phyloP scores from a whole-genome alignment of 2,888 invertebrate genomes.

The Ochropacha duplaris region DNA sequence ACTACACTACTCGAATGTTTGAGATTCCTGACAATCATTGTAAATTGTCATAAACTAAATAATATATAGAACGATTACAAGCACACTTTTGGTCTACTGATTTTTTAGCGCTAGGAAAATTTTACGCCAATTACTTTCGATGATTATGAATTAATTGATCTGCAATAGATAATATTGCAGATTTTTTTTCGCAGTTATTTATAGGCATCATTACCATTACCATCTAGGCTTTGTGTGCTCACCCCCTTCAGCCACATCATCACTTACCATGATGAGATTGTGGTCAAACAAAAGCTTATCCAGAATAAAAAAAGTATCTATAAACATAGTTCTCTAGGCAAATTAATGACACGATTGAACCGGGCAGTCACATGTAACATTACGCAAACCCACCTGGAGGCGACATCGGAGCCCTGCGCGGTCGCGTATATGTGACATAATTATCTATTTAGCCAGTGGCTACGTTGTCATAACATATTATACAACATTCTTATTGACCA shows the following conservation, averaged over 20 bases:
- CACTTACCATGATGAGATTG: too few relatives aligned
- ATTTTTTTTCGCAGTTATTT: too few relatives aligned
- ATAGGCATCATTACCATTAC: too few relatives aligned
- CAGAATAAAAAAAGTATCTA: too few relatives aligned
- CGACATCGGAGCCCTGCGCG: constrained; percentile 47
- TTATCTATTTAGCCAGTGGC: constrained; percentile 39
- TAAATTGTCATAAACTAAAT: neutral
- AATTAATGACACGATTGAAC: constrained; percentile 42
- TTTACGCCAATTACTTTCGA: too few relatives aligned
- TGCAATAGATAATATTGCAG: too few relatives aligned
- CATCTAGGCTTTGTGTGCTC: too few relatives aligned
- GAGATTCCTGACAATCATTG: constrained; percentile 40
- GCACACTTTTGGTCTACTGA: neutral
- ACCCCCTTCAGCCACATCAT: too few relatives aligned
- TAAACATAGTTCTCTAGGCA: neutral
- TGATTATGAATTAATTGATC: too few relatives aligned
- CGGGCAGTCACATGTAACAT: constrained; percentile 39
- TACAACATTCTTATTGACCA: constrained; percentile 23
- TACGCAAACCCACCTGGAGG: constrained; percentile 39
- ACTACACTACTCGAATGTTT: constrained; percentile 28
- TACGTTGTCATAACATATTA: constrained; percentile 42
- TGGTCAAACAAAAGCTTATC: too few relatives aligned
- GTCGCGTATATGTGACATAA: constrained; percentile 47
- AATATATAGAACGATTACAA: neutral
- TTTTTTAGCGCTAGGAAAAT: neutral